A percentile compares a stretch with the other conserved stretches of the same genome.
These are phyloP conservation scores for Poicephalus gulielmi DNA, from an alignment of 2,113 vertebrate genomes.

Conservation along the genomic window DNA sequence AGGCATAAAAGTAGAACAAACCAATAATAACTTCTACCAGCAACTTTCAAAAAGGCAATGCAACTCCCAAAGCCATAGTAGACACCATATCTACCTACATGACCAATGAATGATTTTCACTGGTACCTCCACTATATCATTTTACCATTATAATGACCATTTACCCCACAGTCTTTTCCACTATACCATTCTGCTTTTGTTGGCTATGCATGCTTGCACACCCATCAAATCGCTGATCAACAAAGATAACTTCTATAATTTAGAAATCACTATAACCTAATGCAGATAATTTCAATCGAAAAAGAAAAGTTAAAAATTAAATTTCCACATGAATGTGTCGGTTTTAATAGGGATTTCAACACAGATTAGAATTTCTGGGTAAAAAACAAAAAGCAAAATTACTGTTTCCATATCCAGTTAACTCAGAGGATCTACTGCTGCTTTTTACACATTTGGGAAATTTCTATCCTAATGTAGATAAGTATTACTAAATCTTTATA, in stretches of 20 bases:
- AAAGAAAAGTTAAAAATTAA: neutral
- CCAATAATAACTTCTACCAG: neutral
- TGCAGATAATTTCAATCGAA: neutral
- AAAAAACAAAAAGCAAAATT: neutral
- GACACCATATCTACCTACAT: neutral
- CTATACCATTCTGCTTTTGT: neutral
- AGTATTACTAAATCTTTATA: neutral
- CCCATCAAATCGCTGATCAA: neutral
- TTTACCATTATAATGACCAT: neutral
- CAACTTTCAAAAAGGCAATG: neutral
- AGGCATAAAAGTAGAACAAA: neutral
- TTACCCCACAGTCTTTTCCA: neutral
- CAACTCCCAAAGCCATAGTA: neutral
- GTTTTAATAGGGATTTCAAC: neutral
- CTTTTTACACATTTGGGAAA: neutral
- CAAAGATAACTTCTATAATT: neutral
- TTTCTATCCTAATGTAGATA: neutral
- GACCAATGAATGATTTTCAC: neutral
- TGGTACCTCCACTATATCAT: neutral
- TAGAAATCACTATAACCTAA: neutral
- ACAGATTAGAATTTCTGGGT: neutral
- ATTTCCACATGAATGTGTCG: neutral
- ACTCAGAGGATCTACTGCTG: neutral
- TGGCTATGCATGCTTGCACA: neutral
- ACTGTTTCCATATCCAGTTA: neutral